Evolutionary conservation across 1,140 invertebrate species (phyloP).

Genomic region (Drosophila pectinifera): DNA sequence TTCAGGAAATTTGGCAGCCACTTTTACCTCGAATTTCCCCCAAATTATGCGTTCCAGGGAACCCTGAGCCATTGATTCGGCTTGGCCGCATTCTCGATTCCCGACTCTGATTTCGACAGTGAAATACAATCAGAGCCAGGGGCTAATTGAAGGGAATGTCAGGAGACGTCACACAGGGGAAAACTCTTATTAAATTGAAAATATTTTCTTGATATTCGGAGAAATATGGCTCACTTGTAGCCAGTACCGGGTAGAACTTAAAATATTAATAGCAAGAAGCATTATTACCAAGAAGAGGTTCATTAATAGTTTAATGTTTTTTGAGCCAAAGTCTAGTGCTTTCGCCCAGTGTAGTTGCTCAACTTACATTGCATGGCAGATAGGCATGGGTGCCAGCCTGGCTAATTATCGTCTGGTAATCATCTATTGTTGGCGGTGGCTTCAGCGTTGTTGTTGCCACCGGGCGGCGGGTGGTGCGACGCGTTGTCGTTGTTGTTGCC

Average conservation of each 20-base stretch:
- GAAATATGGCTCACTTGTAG: too few species aligned
- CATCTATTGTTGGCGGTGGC: conserved; percentile 81
- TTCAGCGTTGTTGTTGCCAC: conserved; percentile 70
- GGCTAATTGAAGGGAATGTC: conserved; percentile 53
- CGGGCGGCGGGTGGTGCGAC: conserved; percentile 65
- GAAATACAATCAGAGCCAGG: conserved; percentile 33
- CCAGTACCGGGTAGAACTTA: too few species aligned
- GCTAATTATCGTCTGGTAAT: conserved; percentile 90
- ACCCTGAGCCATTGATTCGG: conserved; percentile 13
- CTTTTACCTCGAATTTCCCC: not conserved
- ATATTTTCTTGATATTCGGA: not conserved
- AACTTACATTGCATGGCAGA: conserved; percentile 92
- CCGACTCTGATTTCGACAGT: conserved; percentile 9
- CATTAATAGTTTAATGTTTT: not conserved
- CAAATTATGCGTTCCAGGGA: conserved; percentile 17
- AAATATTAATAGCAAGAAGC: too few species aligned
- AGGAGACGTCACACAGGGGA: not conserved
- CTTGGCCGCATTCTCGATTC: conserved; percentile 13
- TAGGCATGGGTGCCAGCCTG: conserved; percentile 94
- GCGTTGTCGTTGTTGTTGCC: conserved; percentile 39
- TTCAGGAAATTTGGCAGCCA: conserved; percentile 15
- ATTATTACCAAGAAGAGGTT: not conserved
- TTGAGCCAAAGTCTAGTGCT: not conserved
- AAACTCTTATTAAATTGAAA: not conserved
- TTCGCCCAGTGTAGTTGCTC: not conserved